Evolutionary conservation across 2,888 invertebrate genomes (phyloP).

Genomic region (Acanthacorydalis orientalis): DNA sequence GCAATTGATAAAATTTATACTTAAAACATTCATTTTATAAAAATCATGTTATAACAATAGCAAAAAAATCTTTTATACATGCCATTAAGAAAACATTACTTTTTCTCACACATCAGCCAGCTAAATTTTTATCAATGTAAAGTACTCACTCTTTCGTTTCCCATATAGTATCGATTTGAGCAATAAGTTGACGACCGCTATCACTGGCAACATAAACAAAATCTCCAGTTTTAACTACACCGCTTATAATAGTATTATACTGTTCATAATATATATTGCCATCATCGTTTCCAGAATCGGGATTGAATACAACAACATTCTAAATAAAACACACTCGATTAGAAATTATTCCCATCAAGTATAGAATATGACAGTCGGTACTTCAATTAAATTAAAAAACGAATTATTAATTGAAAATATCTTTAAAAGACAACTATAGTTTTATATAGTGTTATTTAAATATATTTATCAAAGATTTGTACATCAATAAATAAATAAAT

Average conservation of each 20-base stretch:
- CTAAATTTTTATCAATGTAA: slow-evolving; percentile 3
- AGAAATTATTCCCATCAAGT: not conserved
- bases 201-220: slow-evolving; percentile 89
- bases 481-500: too few species aligned
- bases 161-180: slow-evolving; percentile 91
- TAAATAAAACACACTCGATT: slow-evolving; percentile 22
- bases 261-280: slow-evolving; percentile 86
- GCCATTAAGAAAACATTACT: not conserved
- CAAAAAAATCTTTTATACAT: not conserved
- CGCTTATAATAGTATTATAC: slow-evolving; percentile 68
- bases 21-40: too few species aligned
- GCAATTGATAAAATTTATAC: too few species aligned
- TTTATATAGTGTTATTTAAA: too few species aligned
- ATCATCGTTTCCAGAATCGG: slow-evolving; percentile 44
- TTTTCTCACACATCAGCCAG: not conserved
- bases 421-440: too few species aligned
- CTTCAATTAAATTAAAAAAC: too few species aligned
- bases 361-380: too few species aligned
- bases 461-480: too few species aligned
- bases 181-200: slow-evolving; percentile 77
- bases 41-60: too few species aligned
- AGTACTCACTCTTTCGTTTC: slow-evolving; percentile 63
- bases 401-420: too few species aligned
- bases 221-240: slow-evolving; percentile 78
- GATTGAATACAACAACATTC: slow-evolving; percentile 63